Evolutionary conservation across 2,113 vertebrate species (phyloP).

Genomic region (Phocoena phocoena): DNA sequence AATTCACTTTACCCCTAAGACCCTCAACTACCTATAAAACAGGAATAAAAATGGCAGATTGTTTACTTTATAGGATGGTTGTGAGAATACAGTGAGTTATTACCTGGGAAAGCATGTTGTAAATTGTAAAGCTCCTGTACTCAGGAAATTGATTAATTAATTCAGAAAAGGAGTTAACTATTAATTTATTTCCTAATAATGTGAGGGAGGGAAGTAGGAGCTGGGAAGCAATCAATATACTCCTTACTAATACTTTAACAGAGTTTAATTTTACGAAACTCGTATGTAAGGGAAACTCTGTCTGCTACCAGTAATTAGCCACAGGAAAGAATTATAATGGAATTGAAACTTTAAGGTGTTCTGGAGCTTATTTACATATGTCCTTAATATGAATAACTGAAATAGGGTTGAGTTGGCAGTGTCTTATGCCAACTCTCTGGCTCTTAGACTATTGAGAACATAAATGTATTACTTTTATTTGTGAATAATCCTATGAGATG

Average conservation of each 20-base stretch:
- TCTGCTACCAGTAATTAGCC: not conserved
- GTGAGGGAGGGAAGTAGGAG: not conserved
- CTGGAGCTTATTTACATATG: not conserved
- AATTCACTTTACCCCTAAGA: not conserved
- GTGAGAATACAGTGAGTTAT: not conserved
- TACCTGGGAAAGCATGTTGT: not conserved
- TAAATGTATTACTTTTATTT: conserved; percentile 4
- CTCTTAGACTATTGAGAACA: not conserved
- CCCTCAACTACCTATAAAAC: not conserved
- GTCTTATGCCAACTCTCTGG: not conserved
- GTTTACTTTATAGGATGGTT: not conserved
- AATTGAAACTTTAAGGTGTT: not conserved
- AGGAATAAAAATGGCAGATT: not conserved
- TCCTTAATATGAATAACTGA: not conserved
- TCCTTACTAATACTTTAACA: not conserved
- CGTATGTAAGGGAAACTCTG: not conserved
- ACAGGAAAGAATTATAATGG: not conserved
- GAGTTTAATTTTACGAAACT: not conserved
- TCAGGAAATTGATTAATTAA: not conserved
- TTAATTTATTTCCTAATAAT: not conserved
- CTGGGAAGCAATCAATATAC: not conserved
- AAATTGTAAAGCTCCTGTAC: not conserved
- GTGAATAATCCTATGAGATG: not conserved
- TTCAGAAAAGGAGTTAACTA: not conserved
- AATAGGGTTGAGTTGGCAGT: not conserved